These are phyloP conservation scores for Anoplolepis gracilipes DNA, from an alignment of 1,140 invertebrate genomes.

Conservation along the genomic window DNA sequence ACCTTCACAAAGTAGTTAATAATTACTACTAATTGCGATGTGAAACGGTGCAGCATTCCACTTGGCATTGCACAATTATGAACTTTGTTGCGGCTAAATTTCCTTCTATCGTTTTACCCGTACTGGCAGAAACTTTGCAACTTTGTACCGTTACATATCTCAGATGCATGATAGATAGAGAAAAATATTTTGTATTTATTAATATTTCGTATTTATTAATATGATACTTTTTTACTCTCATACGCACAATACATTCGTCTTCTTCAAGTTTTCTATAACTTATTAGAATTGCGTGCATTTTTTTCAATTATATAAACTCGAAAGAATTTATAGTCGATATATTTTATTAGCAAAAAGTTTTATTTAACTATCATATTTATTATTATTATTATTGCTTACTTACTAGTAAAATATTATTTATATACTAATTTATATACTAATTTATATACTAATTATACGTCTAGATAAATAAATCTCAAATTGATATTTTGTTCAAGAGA, in stretches of 20 bases:
- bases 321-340: background rate
- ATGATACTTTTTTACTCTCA: background rate
- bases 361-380: background rate
- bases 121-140: constrained; percentile 46
- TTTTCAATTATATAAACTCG: background rate
- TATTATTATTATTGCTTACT: too few species aligned
- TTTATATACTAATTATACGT: background rate
- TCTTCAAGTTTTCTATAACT: too few species aligned
- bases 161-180: constrained; percentile 25
- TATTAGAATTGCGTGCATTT: background rate
- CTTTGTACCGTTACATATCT: constrained; percentile 33
- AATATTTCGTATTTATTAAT: background rate
- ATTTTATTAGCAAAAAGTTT: background rate
- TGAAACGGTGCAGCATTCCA: constrained; percentile 50
- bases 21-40: constrained; percentile 58
- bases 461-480: background rate
- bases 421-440: too few species aligned
- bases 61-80: constrained; percentile 60
- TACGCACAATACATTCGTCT: too few species aligned
- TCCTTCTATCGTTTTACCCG: constrained; percentile 57
- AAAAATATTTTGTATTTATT: constrained; percentile 27
- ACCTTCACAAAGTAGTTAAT: constrained; percentile 61
- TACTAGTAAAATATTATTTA: too few species aligned
- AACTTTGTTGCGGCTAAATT: constrained; percentile 60
- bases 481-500: too few species aligned